Percentiles rank a stretch among this genome's conserved stretches.
Conservation (phyloP, 2,888 invertebrate genomes). For the Torymus auratus region DNA sequence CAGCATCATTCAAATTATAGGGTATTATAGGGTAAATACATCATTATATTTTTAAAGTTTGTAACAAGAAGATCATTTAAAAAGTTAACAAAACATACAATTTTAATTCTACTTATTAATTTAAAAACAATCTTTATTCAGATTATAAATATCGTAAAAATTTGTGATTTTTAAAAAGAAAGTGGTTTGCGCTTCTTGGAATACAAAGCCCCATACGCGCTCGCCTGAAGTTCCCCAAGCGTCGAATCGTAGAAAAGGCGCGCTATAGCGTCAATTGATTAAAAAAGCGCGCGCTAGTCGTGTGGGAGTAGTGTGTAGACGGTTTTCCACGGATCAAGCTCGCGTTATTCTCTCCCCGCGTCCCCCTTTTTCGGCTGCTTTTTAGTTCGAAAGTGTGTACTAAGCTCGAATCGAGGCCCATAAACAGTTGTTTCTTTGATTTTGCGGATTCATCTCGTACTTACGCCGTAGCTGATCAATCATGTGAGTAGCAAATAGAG, state of each 20-base stretch:
- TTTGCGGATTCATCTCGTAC: neutral
- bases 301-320: no score
- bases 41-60: no score
- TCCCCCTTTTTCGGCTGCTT: neutral
- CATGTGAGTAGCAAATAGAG: slow-evolving; percentile 1
- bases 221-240: no score
- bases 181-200: no score
- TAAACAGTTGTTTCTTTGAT: neutral
- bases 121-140: no score
- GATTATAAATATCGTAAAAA: no score
- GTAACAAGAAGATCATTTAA: no score
- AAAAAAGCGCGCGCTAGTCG: slow-evolving; percentile 45
- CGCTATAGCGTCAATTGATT: slow-evolving; percentile 25
- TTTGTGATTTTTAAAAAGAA: no score
- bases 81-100: no score
- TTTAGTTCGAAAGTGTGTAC: slow-evolving; percentile 22
- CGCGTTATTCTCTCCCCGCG: neutral
- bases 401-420: neutral
- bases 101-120: no score
- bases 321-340: neutral
- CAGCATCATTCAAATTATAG: neutral
- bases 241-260: slow-evolving; percentile 15
- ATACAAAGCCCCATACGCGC: no score
- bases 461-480: slow-evolving; percentile 10
- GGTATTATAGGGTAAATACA: neutral